phyloP scores from a whole-genome alignment of 1,140 invertebrate genomes.

The Platorchestia sp. region DNA sequence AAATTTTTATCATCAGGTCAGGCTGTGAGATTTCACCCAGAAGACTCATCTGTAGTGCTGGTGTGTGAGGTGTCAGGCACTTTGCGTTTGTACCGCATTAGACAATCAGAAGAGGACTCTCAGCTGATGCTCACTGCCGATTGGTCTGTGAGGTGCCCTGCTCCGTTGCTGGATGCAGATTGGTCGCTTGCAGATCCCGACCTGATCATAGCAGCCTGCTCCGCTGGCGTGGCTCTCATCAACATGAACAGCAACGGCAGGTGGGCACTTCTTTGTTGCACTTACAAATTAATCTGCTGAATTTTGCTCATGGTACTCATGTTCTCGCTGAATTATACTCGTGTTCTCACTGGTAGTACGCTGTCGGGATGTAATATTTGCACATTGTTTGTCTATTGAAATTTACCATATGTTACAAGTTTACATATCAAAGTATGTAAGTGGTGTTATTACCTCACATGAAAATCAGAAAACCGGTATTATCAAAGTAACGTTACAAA shows the following conservation, averaged over 20 bases:
- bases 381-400: too few species aligned
- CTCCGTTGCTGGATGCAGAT: conserved; percentile 5
- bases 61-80: conserved; percentile 46
- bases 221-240: not conserved
- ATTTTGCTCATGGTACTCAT: not conserved
- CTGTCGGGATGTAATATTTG: not conserved
- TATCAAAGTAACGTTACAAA: too few species aligned
- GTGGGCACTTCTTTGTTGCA: not conserved
- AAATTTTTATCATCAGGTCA: not conserved
- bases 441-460: too few species aligned
- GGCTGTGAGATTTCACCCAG: conserved; percentile 36
- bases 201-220: conserved; percentile 21
- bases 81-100: conserved; percentile 35
- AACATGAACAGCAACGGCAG: conserved; percentile 35
- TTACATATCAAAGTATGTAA: too few species aligned
- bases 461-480: too few species aligned
- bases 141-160: conserved; percentile 33
- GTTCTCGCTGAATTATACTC: not conserved
- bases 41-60: not conserved
- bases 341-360: not conserved
- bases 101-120: not conserved
- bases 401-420: too few species aligned
- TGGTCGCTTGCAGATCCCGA: conserved; percentile 33
- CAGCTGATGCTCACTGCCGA: conserved; percentile 9
- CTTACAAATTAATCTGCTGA: not conserved